These are phyloP conservation scores for Hydrotaea cyrtoneurina DNA, from an alignment of 2,888 invertebrate species.

Conservation along the genomic window DNA sequence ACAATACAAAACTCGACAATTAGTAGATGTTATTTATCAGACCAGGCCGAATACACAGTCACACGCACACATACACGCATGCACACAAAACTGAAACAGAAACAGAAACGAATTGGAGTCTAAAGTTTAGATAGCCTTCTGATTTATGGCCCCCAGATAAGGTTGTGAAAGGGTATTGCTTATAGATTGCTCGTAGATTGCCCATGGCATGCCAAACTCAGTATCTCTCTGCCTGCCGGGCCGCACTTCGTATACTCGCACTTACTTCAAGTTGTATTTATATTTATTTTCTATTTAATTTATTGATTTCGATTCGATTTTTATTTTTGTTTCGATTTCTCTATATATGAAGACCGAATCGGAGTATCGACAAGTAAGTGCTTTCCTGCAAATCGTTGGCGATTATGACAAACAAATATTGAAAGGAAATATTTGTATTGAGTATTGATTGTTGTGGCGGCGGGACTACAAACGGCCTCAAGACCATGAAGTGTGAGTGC, in stretches of 20 bases:
- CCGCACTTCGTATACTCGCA: background rate
- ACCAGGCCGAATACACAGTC: background rate
- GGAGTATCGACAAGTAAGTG: too few relatives aligned
- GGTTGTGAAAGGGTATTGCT: conserved; percentile 55
- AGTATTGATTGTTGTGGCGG: background rate
- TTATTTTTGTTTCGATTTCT: background rate
- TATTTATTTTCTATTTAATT: conserved; percentile 41
- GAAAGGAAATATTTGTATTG: background rate
- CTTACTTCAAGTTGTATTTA: background rate
- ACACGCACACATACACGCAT: background rate
- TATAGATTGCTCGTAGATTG: conserved; percentile 25
- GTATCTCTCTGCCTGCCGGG: background rate
- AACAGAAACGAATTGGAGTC: conserved; percentile 66
- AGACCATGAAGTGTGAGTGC: too few relatives aligned
- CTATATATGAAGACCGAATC: background rate
- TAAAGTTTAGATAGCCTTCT: conserved; percentile 78
- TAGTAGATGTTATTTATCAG: conserved; percentile 50
- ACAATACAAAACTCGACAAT: conserved; percentile 38
- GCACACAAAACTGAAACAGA: background rate
- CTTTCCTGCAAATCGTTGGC: background rate
- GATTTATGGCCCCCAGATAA: conserved; percentile 77
- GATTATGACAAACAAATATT: background rate
- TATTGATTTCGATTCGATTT: conserved; percentile 30
- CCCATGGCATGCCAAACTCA: conserved; percentile 12
- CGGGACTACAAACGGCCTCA: background rate